Evolutionary conservation across 2,888 invertebrate species (phyloP), one percentile per base, ranked within the genome.

Genomic region (Nomada goodeniana): DNA sequence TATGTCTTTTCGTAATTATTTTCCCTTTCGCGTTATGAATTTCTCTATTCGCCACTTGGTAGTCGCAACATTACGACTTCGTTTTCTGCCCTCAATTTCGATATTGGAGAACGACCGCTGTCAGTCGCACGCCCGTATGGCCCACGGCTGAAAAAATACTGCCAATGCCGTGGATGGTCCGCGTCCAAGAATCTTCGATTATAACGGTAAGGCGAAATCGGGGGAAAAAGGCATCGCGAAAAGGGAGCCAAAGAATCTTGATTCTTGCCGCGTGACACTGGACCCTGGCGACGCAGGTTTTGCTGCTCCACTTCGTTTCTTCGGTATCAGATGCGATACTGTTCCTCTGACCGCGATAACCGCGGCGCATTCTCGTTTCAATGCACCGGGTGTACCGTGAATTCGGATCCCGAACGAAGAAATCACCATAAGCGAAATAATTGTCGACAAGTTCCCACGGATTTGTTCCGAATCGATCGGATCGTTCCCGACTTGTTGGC

Each of bases 231-330:
- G 47, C 26, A 65, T 5, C 23, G 53, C 29, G 71, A 73, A 61
- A 67, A 71, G 73, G 64, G 74, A 80, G 76, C 63, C 73, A 47
- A 44, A 69, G 76, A 83, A 85, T 86, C 85, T 76, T 63, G 86
- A 86, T 80, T 78, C 80, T 64, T 63, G 72, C 72, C 64, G 67
- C 60, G 74, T 76, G 86, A 82, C 82, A 82, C 52, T 64, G 59
- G 57, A 79, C 57, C 76, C 57, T 23, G 57, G 60, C 74, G 82
- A 86, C 86, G 86, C 86, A 85, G 76, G 80, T 86, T 86, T 85
- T 76, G 80, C 74, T 75, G 72, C 65, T 80, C 76, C 71, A 74
- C 53, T 86, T 70, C 63, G 80, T 68, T 79, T 84, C 84, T 71
- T 71, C 82, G 74, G 65, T 81, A 73, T 76, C 78, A 70, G 70